Percentiles rank a stretch among this genome's conserved stretches.
These are phyloP conservation scores for Corella eumyota DNA, from an alignment of 23 tunicate genomes.

Conservation along the genomic window DNA sequence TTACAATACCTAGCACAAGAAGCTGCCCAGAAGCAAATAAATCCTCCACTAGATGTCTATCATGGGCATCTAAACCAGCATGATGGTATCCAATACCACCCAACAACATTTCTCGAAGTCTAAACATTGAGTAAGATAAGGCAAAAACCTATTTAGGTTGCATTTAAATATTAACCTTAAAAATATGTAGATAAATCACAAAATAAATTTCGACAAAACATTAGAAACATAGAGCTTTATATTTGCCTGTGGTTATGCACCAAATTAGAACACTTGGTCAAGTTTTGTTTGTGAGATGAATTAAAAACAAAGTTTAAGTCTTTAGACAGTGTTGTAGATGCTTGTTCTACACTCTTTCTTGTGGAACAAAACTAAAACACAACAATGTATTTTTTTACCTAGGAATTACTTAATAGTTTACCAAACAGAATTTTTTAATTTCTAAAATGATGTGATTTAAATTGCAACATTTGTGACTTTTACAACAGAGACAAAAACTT, in stretches of 20 bases:
- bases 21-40: constrained; percentile 44
- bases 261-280: constrained; percentile 32
- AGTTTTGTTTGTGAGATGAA: constrained; percentile 29
- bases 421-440: too few relatives aligned
- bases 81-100: constrained; percentile 75
- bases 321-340: constrained; percentile 43
- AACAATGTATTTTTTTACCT: not conserved
- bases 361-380: constrained; percentile 65
- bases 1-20: constrained; percentile 60
- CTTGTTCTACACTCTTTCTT: constrained; percentile 79
- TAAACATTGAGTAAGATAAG: constrained; percentile 2
- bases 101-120: constrained; percentile 40
- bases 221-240: too few relatives aligned
- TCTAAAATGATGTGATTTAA: too few relatives aligned
- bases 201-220: too few relatives aligned
- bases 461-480: too few relatives aligned
- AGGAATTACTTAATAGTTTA: not conserved
- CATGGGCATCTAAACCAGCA: constrained; percentile 77
- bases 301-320: constrained; percentile 25
- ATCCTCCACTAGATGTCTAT: constrained; percentile 68
- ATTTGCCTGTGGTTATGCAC: constrained; percentile 40
- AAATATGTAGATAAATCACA: too few relatives aligned
- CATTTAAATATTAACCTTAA: too few relatives aligned
- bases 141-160: not conserved
- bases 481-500: too few relatives aligned